A percentile compares a stretch with the other conserved stretches of the same genome.
Evolutionary conservation across 2,888 invertebrate species (phyloP).

Genomic region (Lepidocyrtoides sp.): DNA sequence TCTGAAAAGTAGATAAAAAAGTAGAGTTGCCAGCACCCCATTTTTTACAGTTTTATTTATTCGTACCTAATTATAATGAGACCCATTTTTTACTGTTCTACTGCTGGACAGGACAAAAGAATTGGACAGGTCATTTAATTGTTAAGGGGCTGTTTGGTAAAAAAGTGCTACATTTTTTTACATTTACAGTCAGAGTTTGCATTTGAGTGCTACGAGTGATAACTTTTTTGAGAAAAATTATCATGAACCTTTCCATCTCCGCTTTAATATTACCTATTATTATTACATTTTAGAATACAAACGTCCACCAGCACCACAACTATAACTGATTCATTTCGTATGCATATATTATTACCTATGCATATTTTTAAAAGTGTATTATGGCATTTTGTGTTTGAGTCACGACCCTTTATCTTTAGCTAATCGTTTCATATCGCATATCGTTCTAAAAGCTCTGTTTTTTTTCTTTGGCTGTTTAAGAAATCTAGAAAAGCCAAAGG

Average conservation of each 20-base stretch:
- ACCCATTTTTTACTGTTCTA: constrained; percentile 56
- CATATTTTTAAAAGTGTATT: constrained; percentile 30
- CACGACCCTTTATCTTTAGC: constrained; percentile 63
- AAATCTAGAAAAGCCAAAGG: constrained; percentile 38
- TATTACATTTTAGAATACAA: constrained; percentile 62
- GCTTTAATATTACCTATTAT: constrained; percentile 16
- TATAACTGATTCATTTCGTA: constrained; percentile 23
- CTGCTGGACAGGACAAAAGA: constrained; percentile 38
- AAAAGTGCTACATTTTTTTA: not conserved
- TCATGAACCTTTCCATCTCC: not conserved
- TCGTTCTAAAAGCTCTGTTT: constrained; percentile 19
- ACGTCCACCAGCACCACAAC: not conserved
- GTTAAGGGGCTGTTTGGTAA: constrained; percentile 20
- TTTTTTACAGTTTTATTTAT: constrained; percentile 48
- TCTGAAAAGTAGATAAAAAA: constrained; percentile 41
- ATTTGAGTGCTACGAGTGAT: not conserved
- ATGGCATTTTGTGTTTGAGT: constrained; percentile 40
- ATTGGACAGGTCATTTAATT: constrained; percentile 53
- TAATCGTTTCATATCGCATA: constrained; percentile 48
- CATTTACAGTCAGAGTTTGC: not conserved
- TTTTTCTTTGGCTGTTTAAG: constrained; percentile 53
- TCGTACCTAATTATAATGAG: constrained; percentile 64
- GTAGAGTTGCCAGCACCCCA: constrained; percentile 49
- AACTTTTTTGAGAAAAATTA: not conserved
- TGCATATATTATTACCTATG: constrained; percentile 45